These are phyloP conservation scores for Parus major DNA, from an alignment of 2,113 vertebrate genomes.

Conservation along the genomic window DNA sequence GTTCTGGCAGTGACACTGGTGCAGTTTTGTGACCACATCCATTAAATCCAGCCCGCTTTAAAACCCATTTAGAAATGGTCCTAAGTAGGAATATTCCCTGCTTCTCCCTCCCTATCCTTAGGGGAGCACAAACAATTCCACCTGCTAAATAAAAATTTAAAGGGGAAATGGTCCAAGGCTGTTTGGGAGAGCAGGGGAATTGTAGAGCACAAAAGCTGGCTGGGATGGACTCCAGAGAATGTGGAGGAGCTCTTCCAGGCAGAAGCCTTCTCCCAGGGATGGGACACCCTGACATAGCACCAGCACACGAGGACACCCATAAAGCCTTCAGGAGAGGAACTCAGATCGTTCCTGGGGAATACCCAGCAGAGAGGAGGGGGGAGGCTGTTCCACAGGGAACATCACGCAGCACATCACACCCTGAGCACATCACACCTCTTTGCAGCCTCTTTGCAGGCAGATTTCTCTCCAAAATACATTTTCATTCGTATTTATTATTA, in stretches of 20 bases:
- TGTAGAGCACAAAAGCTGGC: not conserved
- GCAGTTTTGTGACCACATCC: not conserved
- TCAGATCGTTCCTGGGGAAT: not conserved
- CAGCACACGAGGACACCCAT: not conserved
- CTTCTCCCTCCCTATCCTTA: not conserved
- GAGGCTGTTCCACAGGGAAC: fast-evolving
- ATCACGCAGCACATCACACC: not conserved
- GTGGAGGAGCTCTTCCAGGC: not conserved
- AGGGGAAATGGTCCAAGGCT: not conserved
- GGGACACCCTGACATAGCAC: not conserved
- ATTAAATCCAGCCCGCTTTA: not conserved
- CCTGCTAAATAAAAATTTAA: not conserved
- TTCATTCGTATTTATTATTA: not conserved
- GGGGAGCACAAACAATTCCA: not conserved
- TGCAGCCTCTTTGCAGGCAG: not conserved
- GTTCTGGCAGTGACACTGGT: fast-evolving
- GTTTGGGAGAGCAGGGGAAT: not conserved
- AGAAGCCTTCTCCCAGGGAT: not conserved
- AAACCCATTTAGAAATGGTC: not conserved
- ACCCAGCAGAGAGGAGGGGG: not conserved
- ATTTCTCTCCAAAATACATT: not conserved
- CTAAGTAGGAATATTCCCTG: not conserved
- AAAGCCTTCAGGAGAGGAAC: not conserved
- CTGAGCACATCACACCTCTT: not conserved
- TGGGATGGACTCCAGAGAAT: not conserved